Evolutionary conservation across 2,113 vertebrate genomes (phyloP).

Genomic region (Capreolus pygargus): DNA sequence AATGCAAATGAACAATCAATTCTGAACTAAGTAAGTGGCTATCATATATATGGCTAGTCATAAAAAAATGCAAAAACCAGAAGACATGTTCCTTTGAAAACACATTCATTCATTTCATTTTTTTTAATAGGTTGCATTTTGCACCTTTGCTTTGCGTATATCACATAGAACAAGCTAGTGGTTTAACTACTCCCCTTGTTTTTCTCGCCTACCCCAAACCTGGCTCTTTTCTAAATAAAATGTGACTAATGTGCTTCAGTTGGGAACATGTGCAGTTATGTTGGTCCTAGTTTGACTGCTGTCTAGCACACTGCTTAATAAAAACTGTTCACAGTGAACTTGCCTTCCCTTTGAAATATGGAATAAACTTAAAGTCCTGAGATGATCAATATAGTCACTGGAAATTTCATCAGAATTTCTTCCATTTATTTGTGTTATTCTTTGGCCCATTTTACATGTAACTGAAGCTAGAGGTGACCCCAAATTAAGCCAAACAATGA

Average conservation of each 20-base stretch:
- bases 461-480: neutral
- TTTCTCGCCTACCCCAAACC: neutral
- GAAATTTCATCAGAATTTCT: neutral
- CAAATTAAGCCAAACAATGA: neutral
- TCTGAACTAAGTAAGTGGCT: neutral
- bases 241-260: neutral
- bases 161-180: neutral
- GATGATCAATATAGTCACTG: neutral
- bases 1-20: conserved; percentile 18
- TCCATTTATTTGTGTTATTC: neutral
- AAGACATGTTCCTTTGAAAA: neutral
- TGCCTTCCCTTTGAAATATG: neutral
- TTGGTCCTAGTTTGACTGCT: neutral
- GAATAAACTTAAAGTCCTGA: neutral
- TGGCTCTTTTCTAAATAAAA: conserved; percentile 6
- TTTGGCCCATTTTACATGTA: neutral
- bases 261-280: neutral
- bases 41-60: neutral
- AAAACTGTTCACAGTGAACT: neutral
- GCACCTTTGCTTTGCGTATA: neutral
- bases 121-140: neutral
- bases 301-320: neutral
- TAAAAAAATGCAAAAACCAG: neutral
- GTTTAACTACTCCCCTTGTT: neutral
- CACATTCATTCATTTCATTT: neutral